Base-by-base conservation (phyloP, 2,888 invertebrate species). In the Stenoptilia bipunctidactyla region DNA sequence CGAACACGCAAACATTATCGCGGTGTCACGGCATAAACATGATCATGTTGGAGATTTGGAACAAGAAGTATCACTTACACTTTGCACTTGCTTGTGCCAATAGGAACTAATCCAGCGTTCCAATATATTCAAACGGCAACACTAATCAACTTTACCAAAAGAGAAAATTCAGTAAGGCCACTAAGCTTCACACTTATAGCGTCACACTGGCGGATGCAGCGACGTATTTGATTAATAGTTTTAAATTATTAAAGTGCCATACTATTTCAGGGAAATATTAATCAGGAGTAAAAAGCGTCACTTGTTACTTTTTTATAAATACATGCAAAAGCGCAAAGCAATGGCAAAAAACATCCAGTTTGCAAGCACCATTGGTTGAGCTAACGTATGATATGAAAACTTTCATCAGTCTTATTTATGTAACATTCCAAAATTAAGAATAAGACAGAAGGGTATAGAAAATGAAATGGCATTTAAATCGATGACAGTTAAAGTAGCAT, bases 11-110 rank as follows among this genome's bases (percentile, higher is more conserved):
- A 75, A 74, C 74, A 68, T 63, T 8, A 59, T 73, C 79, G 71
- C 74, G 71, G 57, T 67, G 60, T 67, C 20, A 74, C 79, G 73
- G 76, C 73, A 74, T 70, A 75, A 72, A 73, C 76, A 75, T 69
- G 69, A 71, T 74, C n/a, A 70, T 74, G 72, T 75, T 76, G 82
- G 84, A 84, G 84, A 84, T 84, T 85, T 85, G 84, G 85, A 84
- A 85, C 85, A 85, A 82, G 84, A 85, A 84, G 83, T 84, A 72
- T 80, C 71, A 77, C 74, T 82, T 80, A 79, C 69, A 73, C 71
- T 74, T 73, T 75, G 83, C 83, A 83, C 82, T 83, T 82, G 70
- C 73, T 76, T 83, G 83, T 83, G 82, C 83, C 71, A 75, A 79
- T 83, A 63, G 80, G 82, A 79, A 77, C 80, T 61, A 62, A 70